These are phyloP conservation scores for Galerucella calmariensis DNA, from an alignment of 2,888 invertebrate species.

Conservation along the genomic window DNA sequence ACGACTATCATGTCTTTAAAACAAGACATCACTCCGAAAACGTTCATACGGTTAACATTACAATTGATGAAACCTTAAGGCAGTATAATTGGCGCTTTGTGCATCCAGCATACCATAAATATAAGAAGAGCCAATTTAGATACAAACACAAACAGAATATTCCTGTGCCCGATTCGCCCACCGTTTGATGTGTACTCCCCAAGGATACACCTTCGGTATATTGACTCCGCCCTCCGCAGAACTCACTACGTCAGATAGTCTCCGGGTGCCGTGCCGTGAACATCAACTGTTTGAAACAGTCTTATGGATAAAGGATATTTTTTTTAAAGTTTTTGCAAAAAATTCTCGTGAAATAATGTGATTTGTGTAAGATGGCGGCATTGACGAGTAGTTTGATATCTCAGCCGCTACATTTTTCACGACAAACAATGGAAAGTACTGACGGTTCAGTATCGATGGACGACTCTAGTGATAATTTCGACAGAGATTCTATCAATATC, in stretches of 20 bases:
- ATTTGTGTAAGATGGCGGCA: slow-evolving; percentile 53
- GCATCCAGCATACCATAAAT: slow-evolving; percentile 58
- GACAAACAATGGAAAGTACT: slow-evolving; percentile 56
- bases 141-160: slow-evolving; percentile 52
- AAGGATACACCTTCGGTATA: slow-evolving; percentile 47
- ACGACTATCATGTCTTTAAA: slow-evolving; percentile 44
- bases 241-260: slow-evolving; percentile 59
- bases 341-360: slow-evolving; percentile 25
- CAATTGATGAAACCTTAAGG: slow-evolving; percentile 51
- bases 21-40: slow-evolving; percentile 61
- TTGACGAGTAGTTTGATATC: slow-evolving; percentile 53
- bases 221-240: slow-evolving; percentile 58
- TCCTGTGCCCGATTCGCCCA: slow-evolving; percentile 55
- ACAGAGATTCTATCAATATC: slow-evolving; percentile 60
- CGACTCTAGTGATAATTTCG: slow-evolving; percentile 61
- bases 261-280: slow-evolving; percentile 59
- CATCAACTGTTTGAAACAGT: slow-evolving; percentile 52
- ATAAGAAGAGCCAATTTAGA: slow-evolving; percentile 61
- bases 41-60: slow-evolving; percentile 53
- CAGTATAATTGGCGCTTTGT: slow-evolving; percentile 40
- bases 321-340: slow-evolving; percentile 13
- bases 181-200: slow-evolving; percentile 44
- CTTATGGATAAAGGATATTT: slow-evolving; percentile 20
- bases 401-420: slow-evolving; percentile 55
- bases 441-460: slow-evolving; percentile 62